Conservation (phyloP, 2,888 invertebrate genomes). For the Amphipyra tragopoginis region DNA sequence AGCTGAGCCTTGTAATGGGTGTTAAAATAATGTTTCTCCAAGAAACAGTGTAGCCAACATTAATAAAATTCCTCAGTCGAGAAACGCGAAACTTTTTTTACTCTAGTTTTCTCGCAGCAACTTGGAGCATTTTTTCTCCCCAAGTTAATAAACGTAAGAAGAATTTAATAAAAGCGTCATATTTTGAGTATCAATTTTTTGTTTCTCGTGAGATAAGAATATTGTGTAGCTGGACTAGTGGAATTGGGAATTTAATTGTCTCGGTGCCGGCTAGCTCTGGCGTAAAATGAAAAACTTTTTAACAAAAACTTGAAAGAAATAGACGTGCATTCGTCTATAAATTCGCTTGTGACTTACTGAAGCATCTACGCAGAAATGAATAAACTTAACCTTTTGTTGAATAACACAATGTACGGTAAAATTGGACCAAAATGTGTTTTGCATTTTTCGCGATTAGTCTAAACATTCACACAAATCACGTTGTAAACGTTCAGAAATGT, state of each 20-base stretch:
- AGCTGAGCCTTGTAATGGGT: conserved; percentile 62
- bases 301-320: conserved; percentile 19
- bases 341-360: neutral
- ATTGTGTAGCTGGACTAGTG: conserved; percentile 52
- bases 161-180: conserved; percentile 88
- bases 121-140: conserved; percentile 76
- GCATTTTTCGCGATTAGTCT: no score
- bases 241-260: conserved; percentile 57
- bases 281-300: conserved; percentile 30
- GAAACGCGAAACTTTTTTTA: conserved; percentile 80
- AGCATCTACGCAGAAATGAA: no score
- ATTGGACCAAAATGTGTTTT: no score
- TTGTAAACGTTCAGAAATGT: no score
- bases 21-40: conserved; percentile 75
- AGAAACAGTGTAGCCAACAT: conserved; percentile 78
- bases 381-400: no score
- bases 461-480: no score
- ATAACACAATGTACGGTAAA: no score
- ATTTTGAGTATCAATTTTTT: conserved; percentile 73
- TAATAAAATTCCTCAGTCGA: conserved; percentile 84
- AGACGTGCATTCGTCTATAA: neutral
- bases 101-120: conserved; percentile 74
- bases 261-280: conserved; percentile 24
- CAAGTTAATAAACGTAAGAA: conserved; percentile 81
- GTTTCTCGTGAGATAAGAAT: conserved; percentile 61